Base-by-base conservation (phyloP, 2,797 vertebrate species). In the Darevskia nairensis region DNA sequence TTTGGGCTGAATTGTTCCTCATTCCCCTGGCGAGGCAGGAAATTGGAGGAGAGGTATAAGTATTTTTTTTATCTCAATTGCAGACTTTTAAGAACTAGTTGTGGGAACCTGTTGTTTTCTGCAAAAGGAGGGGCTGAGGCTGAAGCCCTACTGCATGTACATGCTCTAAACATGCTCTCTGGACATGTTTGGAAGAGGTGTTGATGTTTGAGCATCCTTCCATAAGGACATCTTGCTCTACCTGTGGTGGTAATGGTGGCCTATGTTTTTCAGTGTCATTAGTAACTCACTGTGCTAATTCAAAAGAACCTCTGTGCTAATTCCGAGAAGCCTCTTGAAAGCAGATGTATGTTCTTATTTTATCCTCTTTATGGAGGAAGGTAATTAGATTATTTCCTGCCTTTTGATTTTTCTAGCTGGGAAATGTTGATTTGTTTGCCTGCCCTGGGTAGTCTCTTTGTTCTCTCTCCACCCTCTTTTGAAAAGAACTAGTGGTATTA, bases 371-470 rank as follows among this genome's bases (percentile, higher is more conserved):
- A 85, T 23, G 50, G 71, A 27, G 66, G 88, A 92, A 86, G 78
- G 85, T 91, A 89, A 72, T 85, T 1, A 1, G 27, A 44, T 89
- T 76, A 88, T 87, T 95, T 94, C 93, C 93, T 91, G 92, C 89
- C 50, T 90, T 13, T 93, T 90, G 39, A 27, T 92, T 93, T 89
- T 80, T 91, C 85, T 21, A 17, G 86, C 0, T 0, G 0, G 1
- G 87, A 84, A 90, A 90, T 94, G 72, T 91, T 78, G 77, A 91
- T 88, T 29, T 78, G 5, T 79, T 8, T 68, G 32, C 21, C 72
- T n/a, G 76, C 84, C 46, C 61, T 39, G 75, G 29, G 23, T 61
- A 39, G 15, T n/a, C 21, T 3, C 39, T 61, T 15, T 74, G 7
- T 74, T 74, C 21, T 39, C 32, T 74, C 19, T 35, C 71, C 32